Percentiles rank a stretch among this genome's conserved stretches.
phyloP scores from a whole-genome alignment of 1,140 invertebrate species.

The Pteromalus puparum region DNA sequence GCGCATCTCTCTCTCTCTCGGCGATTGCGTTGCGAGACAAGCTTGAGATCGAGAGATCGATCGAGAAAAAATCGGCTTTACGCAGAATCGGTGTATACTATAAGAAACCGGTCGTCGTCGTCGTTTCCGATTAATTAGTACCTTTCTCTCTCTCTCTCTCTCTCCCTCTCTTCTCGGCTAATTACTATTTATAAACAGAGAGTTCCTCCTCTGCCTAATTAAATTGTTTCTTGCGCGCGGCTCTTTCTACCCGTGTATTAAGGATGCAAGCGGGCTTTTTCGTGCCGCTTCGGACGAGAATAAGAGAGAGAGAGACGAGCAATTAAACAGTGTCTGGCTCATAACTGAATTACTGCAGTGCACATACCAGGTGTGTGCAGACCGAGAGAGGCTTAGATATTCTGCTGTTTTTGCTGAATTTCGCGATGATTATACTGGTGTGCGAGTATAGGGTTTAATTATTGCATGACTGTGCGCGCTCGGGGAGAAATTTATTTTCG shows the following conservation, averaged over 20 bases:
- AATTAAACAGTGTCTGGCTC: not conserved
- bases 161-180: not conserved
- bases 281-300: not conserved
- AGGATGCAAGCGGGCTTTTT: not conserved
- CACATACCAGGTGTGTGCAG: not conserved
- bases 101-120: not conserved
- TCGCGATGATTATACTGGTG: not conserved
- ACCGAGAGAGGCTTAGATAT: not conserved
- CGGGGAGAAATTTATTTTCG: not conserved
- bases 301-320: too few relatives aligned
- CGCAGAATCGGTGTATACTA: not conserved
- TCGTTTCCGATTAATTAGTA: not conserved
- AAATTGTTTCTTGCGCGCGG: constrained; percentile 19
- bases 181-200: constrained; percentile 16
- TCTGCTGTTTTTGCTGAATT: not conserved
- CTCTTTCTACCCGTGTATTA: not conserved
- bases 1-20: too few relatives aligned
- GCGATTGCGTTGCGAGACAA: too few relatives aligned
- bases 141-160: not conserved
- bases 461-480: not conserved
- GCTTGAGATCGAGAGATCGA: too few relatives aligned
- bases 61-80: not conserved
- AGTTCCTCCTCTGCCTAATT: constrained; percentile 1
- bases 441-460: not conserved
- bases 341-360: not conserved